Evolutionary conservation across 2,888 invertebrate genomes (phyloP).

Genomic region (Rotaria sp.): DNA sequence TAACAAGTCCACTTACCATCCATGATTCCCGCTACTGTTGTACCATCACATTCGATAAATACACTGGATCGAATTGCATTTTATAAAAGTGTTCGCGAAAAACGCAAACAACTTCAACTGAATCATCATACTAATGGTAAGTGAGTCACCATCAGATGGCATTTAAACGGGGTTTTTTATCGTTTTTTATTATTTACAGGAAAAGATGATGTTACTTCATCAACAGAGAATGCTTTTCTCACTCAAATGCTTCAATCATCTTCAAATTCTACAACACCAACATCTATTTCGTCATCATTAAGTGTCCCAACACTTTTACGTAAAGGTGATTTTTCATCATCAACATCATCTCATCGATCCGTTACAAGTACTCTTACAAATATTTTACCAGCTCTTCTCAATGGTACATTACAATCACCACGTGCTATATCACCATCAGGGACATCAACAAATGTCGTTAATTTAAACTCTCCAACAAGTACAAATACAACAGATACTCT

Average conservation of each 20-base stretch:
- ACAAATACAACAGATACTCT: not conserved
- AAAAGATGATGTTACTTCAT: not conserved
- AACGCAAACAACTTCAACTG: conserved; percentile 3
- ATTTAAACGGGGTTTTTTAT: not conserved
- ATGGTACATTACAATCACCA: conserved; percentile 17
- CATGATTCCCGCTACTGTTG: not conserved
- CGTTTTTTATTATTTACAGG: not conserved
- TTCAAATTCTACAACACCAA: not conserved
- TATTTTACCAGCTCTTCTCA: not conserved
- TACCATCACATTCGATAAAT: not conserved
- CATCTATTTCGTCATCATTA: not conserved
- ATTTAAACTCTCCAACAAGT: not conserved
- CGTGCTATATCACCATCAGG: not conserved
- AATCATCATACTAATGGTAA: conserved; percentile 11
- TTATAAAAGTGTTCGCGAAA: conserved; percentile 23
- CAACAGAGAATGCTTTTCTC: not conserved
- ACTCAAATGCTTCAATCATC: conserved; percentile 17
- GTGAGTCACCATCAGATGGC: not conserved
- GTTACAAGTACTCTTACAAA: not conserved
- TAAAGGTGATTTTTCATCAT: not conserved
- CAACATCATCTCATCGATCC: not conserved
- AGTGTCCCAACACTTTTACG: not conserved
- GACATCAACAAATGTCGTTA: not conserved
- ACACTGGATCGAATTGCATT: conserved; percentile 3
- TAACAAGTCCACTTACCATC: not conserved